Conservation (phyloP, 2,113 vertebrate species). For the Meles meles region DNA sequence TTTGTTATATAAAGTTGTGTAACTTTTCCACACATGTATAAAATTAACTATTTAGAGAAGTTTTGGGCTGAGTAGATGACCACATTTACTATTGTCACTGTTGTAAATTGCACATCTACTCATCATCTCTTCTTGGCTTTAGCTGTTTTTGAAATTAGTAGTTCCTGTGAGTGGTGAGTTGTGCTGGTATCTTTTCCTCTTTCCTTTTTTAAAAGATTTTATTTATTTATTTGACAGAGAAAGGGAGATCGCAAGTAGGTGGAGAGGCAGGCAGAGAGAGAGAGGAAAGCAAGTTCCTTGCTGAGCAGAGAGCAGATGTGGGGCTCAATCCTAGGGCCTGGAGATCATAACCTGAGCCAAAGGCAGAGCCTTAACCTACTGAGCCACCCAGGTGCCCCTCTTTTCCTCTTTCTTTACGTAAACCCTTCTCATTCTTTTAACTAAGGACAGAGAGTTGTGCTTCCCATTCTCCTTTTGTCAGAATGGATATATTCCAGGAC, state of each 20-base stretch:
- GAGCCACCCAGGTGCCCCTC: no score
- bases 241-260: no score
- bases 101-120: background rate
- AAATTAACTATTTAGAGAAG: background rate
- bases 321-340: no score
- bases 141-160: background rate
- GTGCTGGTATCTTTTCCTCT: background rate
- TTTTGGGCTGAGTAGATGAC: background rate
- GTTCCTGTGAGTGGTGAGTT: slow-evolving; percentile 28
- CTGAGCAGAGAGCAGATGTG: no score
- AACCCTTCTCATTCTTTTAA: background rate
- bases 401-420: background rate
- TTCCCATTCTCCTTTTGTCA: background rate
- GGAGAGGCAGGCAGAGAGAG: no score
- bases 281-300: no score
- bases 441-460: background rate
- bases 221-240: no score
- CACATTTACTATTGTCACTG: background rate
- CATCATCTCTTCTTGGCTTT: slow-evolving; percentile 7
- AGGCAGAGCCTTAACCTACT: no score
- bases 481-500: background rate
- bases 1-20: background rate
- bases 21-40: background rate
- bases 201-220: no score
- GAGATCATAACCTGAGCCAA: no score